Evolutionary conservation across 2,113 vertebrate genomes (phyloP).

Genomic region (Barnardius zonarius): DNA sequence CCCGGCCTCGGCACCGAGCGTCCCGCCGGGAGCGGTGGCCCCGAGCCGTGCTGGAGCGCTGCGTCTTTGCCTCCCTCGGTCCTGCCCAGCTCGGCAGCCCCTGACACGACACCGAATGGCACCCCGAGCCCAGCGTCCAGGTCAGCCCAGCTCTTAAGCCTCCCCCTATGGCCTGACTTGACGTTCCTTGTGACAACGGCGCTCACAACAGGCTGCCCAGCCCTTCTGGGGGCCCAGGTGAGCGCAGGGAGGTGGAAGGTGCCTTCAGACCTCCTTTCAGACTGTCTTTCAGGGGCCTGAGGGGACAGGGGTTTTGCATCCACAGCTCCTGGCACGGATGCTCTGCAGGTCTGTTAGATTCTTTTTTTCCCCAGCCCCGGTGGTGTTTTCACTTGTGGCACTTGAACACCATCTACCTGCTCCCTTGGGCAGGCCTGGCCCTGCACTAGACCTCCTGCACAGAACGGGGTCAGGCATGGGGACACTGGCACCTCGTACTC

Average conservation of each 20-base stretch:
- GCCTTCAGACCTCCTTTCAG: no score
- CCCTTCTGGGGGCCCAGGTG: rapidly evolving
- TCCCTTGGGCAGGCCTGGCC: background rate
- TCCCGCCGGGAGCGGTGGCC: background rate
- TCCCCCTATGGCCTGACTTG: background rate
- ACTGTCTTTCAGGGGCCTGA: rapidly evolving
- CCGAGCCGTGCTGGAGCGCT: background rate
- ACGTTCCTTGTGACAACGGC: background rate
- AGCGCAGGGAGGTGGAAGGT: background rate
- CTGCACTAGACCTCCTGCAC: rapidly evolving
- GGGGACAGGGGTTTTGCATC: background rate
- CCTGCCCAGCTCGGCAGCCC: background rate
- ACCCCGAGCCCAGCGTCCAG: rapidly evolving
- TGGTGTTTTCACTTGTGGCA: background rate
- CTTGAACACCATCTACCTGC: background rate
- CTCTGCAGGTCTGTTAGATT: background rate
- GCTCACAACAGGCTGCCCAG: background rate
- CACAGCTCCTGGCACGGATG: background rate
- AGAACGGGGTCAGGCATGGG: background rate
- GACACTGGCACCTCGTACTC: background rate
- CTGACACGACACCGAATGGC: rapidly evolving
- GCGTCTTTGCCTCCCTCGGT: no score
- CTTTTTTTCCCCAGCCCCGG: rapidly evolving
- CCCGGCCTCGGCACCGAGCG: rapidly evolving
- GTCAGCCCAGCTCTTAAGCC: background rate